Evolutionary conservation across 2,113 vertebrate species (phyloP), one percentile per base, ranked within the genome.

Genomic region (Nasalis larvatus): DNA sequence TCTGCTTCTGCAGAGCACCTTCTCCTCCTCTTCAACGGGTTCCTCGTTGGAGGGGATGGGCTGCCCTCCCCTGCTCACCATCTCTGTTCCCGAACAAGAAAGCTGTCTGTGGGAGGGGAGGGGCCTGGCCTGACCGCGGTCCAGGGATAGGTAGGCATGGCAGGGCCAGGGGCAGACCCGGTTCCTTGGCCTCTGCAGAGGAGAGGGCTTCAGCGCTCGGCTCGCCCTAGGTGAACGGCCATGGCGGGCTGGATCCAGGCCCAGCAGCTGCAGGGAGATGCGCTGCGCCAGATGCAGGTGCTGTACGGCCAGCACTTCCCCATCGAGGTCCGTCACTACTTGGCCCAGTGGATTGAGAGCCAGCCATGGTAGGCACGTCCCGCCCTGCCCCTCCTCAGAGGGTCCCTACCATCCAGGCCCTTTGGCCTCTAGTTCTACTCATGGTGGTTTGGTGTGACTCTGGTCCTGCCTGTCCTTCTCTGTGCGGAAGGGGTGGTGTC

Each of bases 211-310:
- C 27, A 73, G 73, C 63, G 11, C 10, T 69, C 32, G 23, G 9
- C 69, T 96, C 23, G 3, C 40, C 32, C 93, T 35, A 99, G 99
- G 99, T 99, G 98, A 97, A 98, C 97, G 98, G 99, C 98, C 98
- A 99, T 99, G 99, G 99, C 99, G 0, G 99, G 99, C 98, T 99
- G 99, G 99, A 99, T 99, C 98, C 99, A 99, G 99, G 99, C 99
- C 95, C 99, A 99, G 99, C 99, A 99, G 99, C 99, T 99, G 80
- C 99, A 99, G 98, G 99, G 99, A 2, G 99, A 99, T 93, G 99
- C 99, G 12, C 98, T 99, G 94, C 99, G 99, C 98, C 99, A 99
- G 99, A 99, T 99, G 99, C 99, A 99, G 98, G 99, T 99, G 1
- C 99, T 99, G 9, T 99, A 99, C 0, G 99, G 99, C 9, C 99